These are phyloP conservation scores for Agriopis aurantiaria DNA, from an alignment of 2,888 invertebrate species.

Conservation along the genomic window DNA sequence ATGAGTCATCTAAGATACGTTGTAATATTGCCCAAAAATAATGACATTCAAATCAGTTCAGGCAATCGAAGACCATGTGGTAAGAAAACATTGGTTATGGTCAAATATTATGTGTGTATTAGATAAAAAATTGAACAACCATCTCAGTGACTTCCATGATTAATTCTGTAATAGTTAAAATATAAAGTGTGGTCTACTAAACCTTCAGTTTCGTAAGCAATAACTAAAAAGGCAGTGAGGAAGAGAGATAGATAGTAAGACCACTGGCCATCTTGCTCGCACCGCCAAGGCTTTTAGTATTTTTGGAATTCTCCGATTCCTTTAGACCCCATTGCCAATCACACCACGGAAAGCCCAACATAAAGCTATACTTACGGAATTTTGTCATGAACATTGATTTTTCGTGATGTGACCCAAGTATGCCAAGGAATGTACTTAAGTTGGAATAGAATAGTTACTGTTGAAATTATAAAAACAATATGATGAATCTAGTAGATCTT, in stretches of 20 bases:
- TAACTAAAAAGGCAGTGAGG: conserved; percentile 64
- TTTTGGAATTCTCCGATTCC: conserved; percentile 43
- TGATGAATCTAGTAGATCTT: background rate
- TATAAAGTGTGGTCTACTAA: conserved; percentile 27
- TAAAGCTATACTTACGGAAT: conserved; percentile 67
- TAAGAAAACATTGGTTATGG: background rate
- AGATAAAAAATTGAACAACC: conserved; percentile 14
- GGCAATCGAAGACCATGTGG: conserved; percentile 24
- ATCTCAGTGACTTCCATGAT: background rate
- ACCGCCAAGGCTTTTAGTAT: conserved; percentile 67
- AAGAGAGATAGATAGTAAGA: conserved; percentile 71
- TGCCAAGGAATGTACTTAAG: conserved; percentile 47
- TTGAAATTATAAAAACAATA: background rate
- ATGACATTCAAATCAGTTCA: background rate
- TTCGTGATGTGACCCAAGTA: conserved; percentile 58
- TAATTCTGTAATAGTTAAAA: background rate
- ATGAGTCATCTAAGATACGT: background rate
- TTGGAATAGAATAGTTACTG: background rate
- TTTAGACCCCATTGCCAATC: conserved; percentile 56
- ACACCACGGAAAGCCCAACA: conserved; percentile 64
- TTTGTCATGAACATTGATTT: conserved; percentile 33
- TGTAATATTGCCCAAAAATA: no score
- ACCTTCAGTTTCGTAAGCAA: conserved; percentile 76
- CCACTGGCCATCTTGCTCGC: conserved; percentile 85
- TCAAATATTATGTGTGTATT: background rate